These are phyloP conservation scores for Leptopilina boulardi DNA, from an alignment of 1,140 invertebrate species.

Conservation along the genomic window DNA sequence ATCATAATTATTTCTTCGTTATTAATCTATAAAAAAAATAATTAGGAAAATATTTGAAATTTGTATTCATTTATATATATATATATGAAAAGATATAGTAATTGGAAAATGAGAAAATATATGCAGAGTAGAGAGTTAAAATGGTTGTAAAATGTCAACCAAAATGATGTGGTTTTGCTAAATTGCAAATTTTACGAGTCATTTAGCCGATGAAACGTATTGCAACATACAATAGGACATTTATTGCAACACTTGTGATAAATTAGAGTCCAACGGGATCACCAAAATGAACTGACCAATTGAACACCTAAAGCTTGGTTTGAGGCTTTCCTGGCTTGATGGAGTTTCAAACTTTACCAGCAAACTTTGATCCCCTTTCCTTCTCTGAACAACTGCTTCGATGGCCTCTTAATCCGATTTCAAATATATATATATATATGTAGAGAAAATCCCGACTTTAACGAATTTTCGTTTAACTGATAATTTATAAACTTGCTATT, in stretches of 20 bases:
- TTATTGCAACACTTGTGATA: conserved; percentile 12
- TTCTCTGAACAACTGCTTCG: not conserved
- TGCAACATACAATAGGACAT: not conserved
- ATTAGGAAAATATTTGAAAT: too few species aligned
- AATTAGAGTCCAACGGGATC: not conserved
- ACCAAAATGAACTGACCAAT: conserved; percentile 5
- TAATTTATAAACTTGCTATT: not conserved
- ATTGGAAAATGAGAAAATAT: not conserved
- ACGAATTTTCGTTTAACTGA: not conserved
- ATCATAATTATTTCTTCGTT: too few species aligned
- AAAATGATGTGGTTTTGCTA: not conserved
- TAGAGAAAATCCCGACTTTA: not conserved
- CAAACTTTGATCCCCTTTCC: conserved; percentile 7
- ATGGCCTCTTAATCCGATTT: conserved; percentile 5
- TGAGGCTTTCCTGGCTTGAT: conserved; percentile 17
- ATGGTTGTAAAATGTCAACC: not conserved
- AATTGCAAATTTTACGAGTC: conserved; percentile 25
- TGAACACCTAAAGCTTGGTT: conserved; percentile 27
- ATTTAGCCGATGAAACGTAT: not conserved
- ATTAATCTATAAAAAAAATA: too few species aligned
- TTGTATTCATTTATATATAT: too few species aligned
- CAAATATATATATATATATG: not conserved
- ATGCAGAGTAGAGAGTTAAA: not conserved
- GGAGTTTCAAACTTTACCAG: conserved; percentile 9
- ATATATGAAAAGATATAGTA: too few species aligned